Conservation (phyloP, 2,888 invertebrate species). For the Uropetala carovei region DNA sequence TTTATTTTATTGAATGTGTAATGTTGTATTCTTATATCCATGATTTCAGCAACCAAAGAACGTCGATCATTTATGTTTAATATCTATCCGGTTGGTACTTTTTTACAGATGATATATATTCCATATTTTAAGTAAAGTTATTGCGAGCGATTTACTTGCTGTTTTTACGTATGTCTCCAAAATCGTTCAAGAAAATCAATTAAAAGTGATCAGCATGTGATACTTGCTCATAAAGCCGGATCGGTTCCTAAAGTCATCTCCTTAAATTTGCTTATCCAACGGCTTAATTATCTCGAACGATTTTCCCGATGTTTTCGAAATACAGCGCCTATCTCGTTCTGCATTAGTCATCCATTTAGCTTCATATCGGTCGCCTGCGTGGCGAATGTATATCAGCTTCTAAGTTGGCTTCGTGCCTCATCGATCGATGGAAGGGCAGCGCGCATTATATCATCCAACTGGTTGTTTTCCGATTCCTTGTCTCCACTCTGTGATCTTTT, state of each 20-base stretch:
- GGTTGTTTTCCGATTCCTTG: neutral
- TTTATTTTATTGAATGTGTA: too few relatives aligned
- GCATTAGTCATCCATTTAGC: neutral
- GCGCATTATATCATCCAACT: neutral
- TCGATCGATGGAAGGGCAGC: neutral
- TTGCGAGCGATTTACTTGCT: too few relatives aligned
- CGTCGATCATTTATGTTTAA: too few relatives aligned
- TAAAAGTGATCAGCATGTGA: too few relatives aligned
- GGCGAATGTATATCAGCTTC: neutral
- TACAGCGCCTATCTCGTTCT: neutral
- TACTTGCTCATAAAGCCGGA: neutral
- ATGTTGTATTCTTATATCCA: too few relatives aligned
- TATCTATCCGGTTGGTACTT: too few relatives aligned
- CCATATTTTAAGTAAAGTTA: too few relatives aligned
- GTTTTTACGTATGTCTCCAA: too few relatives aligned
- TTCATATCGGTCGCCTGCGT: neutral
- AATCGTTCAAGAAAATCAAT: too few relatives aligned
- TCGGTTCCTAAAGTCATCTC: conserved; percentile 3
- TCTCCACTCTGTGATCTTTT: neutral
- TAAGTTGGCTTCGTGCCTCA: neutral
- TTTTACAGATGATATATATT: too few relatives aligned
- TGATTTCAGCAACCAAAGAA: too few relatives aligned
- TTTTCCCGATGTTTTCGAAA: neutral
- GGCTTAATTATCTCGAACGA: conserved; percentile 24
- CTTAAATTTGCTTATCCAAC: neutral